A percentile compares a stretch with the other conserved stretches of the same genome.
phyloP scores from a whole-genome alignment of 1,140 invertebrate species.

The Potamilus streckersoni region DNA sequence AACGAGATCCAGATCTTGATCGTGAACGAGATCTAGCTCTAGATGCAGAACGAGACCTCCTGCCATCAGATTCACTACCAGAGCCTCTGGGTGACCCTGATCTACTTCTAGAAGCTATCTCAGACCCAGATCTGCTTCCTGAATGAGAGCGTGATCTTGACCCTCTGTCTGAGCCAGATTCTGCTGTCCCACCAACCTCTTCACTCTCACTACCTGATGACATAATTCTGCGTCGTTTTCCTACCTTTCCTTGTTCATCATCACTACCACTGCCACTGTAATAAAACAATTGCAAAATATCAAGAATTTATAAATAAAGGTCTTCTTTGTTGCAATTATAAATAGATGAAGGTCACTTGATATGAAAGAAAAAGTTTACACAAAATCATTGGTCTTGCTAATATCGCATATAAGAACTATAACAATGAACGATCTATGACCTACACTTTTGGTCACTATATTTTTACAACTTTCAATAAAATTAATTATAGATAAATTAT shows the following conservation, averaged over 20 bases:
- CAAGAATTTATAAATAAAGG: background rate
- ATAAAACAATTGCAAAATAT: slow-evolving; percentile 40
- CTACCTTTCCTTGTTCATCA: slow-evolving; percentile 60
- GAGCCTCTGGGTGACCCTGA: slow-evolving; percentile 40
- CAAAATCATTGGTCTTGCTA: background rate
- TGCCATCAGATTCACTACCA: slow-evolving; percentile 46
- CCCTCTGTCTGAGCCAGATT: slow-evolving; percentile 38
- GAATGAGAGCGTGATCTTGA: slow-evolving; percentile 61
- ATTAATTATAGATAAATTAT: too few species aligned
- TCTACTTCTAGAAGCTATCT: slow-evolving; percentile 34
- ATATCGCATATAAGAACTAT: background rate
- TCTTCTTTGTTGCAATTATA: background rate
- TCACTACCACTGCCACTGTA: slow-evolving; percentile 72
- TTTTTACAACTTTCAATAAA: too few species aligned
- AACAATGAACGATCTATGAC: slow-evolving; percentile 1
- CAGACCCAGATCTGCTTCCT: slow-evolving; percentile 51
- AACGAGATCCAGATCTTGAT: slow-evolving; percentile 52
- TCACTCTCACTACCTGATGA: slow-evolving; percentile 65
- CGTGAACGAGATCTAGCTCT: slow-evolving; percentile 61
- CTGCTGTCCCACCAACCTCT: slow-evolving; percentile 20
- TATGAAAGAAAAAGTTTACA: background rate
- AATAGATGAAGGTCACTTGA: background rate
- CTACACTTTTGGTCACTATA: background rate
- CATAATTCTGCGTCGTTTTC: slow-evolving; percentile 67
- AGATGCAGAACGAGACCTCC: slow-evolving; percentile 62